Evolutionary conservation across 2,113 vertebrate species (phyloP), one percentile per base, ranked within the genome.

Genomic region (Caracal caracal): DNA sequence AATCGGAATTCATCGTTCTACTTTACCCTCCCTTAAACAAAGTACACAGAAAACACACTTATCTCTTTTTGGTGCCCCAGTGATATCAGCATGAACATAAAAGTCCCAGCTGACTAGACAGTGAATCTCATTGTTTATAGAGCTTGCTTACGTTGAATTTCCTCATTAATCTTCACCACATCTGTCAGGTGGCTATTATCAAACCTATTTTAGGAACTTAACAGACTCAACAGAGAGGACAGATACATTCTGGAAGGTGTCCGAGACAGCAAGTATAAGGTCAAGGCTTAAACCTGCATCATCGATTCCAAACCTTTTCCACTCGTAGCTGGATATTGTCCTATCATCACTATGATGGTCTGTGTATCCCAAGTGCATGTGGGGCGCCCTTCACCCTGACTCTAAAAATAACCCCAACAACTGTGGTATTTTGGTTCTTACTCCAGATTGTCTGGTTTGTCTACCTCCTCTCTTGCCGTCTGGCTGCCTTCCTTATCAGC

Each of bases 291-390:
- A 76, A 30, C 4, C 7, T 11, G 0, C 1, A 37, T 47, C 51
- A 17, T 40, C 37, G 28, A 59, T 63, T 33, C 73, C 49, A 37
- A 90, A 68, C 87, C 51, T 56, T 37, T 43, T 15, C 80, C 24
- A 26, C 24, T 11, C 33, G 2, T 16, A 49, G 81, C 49, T 51
- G 3, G 9, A 2, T 4, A 3, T 1, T 8, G 1, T 66, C 30
- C 28, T 22, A 7, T 9, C 49, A 12, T 22, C 24, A 6, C 22
- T 0, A 0, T 8, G 8, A 71, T 22, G n/a, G 28, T 10, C 1
- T 0, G 13, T 17, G 10, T 19, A 51, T 37, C 37, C 53, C 1
- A n/a, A 26, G 53, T 3, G 0, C 13, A 12, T 0, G 0, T 37
- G 16, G 10, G 30, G 47, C 1, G 0, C 35, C 56, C 68, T 79